A percentile compares a stretch with the other conserved stretches of the same genome.
phyloP scores from a whole-genome alignment of 2,113 vertebrate species.

The Regulus satrapa region DNA sequence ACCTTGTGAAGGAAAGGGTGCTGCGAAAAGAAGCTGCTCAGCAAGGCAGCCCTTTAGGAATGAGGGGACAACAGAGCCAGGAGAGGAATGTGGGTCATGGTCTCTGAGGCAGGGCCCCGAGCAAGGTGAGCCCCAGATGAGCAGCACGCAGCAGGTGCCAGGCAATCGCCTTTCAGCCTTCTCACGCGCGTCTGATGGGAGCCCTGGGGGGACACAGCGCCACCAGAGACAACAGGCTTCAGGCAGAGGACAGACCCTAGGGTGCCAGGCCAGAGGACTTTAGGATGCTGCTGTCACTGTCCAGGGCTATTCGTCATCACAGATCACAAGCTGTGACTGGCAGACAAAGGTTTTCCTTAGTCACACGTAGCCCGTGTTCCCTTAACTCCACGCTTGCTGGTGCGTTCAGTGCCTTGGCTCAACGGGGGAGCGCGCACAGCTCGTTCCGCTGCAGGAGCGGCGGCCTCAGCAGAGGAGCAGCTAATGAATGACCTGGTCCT shows the following conservation, averaged over 20 bases:
- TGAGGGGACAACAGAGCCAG: background rate
- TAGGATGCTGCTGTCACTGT: background rate
- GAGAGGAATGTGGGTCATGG: background rate
- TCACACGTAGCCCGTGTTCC: background rate
- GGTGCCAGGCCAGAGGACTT: background rate
- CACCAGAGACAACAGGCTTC: background rate
- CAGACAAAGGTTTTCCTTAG: background rate
- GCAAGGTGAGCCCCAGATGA: background rate
- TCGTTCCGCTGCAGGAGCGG: background rate
- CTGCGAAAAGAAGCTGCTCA: background rate
- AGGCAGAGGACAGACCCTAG: background rate
- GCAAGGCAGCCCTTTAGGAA: background rate
- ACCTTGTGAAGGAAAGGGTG: background rate
- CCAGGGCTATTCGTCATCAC: background rate
- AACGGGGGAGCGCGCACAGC: rapidly evolving
- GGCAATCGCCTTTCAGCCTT: background rate
- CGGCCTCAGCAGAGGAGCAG: background rate
- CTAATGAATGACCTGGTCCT: background rate
- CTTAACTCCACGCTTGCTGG: background rate
- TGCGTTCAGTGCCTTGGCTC: background rate
- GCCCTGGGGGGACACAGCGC: background rate
- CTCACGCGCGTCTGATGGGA: background rate
- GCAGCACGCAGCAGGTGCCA: background rate
- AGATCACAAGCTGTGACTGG: slow-evolving; percentile 1
- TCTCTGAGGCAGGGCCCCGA: background rate